phyloP scores from a whole-genome alignment of 2,888 invertebrate genomes.

The Cryptophagus acutangulus region DNA sequence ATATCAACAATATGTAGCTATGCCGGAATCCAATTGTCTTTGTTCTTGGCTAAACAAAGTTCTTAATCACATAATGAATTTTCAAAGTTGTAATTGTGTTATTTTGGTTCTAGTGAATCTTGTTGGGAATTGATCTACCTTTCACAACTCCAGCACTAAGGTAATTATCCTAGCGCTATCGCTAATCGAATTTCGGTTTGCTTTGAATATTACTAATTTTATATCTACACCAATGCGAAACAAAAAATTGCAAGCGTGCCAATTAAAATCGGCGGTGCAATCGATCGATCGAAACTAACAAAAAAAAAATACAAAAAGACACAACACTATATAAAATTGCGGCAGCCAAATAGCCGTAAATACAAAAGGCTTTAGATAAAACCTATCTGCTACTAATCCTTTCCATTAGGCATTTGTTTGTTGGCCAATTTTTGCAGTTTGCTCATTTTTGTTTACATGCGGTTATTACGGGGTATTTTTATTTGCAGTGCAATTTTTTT shows the following conservation, averaged over 20 bases:
- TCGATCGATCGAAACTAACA: constrained; percentile 15
- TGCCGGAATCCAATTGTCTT: not conserved
- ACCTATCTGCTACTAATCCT: constrained; percentile 15
- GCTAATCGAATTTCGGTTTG: not conserved
- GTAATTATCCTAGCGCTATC: constrained; percentile 16
- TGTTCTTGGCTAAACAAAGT: not conserved
- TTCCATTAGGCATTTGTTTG: constrained; percentile 18
- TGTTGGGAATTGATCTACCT: constrained; percentile 23
- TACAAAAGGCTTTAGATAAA: constrained; percentile 17
- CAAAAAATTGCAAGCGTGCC: constrained; percentile 12
- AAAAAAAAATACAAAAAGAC: constrained; percentile 10
- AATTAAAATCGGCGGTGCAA: constrained; percentile 16
- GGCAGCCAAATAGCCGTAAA: constrained; percentile 14
- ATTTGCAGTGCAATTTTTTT: too few relatives aligned
- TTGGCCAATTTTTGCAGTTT: constrained; percentile 15
- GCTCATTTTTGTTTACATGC: too few relatives aligned
- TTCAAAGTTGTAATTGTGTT: constrained; percentile 27
- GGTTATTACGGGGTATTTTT: too few relatives aligned
- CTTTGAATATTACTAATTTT: constrained; percentile 2
- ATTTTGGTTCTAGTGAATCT: constrained; percentile 23
- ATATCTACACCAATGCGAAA: too few relatives aligned
- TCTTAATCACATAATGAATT: constrained; percentile 19
- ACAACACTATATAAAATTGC: constrained; percentile 1
- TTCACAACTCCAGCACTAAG: constrained; percentile 20
- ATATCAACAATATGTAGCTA: too few relatives aligned